phyloP scores from a whole-genome alignment of 2,888 invertebrate species.

The Cantharis rufa region DNA sequence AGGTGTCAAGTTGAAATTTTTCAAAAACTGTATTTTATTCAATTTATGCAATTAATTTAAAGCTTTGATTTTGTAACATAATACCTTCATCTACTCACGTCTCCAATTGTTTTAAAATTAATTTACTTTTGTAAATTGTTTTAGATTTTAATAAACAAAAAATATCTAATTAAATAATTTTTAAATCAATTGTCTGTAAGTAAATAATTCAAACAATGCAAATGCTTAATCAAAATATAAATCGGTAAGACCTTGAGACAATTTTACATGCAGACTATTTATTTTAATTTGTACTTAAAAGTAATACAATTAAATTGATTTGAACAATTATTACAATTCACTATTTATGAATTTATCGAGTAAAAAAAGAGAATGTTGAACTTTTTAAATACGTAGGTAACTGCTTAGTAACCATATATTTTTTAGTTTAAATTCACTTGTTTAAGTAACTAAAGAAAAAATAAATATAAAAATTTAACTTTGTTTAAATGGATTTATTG shows the following conservation, averaged over 20 bases:
- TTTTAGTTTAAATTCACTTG: no score
- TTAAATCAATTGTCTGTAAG: not conserved
- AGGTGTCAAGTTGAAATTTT: no score
- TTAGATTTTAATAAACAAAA: not conserved
- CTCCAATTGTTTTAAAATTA: no score
- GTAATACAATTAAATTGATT: not conserved
- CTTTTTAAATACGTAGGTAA: not conserved
- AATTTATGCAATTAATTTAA: no score
- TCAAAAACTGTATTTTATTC: no score
- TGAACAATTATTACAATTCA: not conserved
- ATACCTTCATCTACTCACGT: no score
- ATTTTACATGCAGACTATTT: not conserved
- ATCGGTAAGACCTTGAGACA: not conserved
- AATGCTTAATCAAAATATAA: not conserved
- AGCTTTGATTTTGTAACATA: no score
- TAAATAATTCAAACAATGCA: not conserved
- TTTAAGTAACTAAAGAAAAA: no score
- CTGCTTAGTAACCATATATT: no score
- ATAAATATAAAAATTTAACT: no score
- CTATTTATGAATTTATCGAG: not conserved
- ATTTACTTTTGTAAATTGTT: not conserved
- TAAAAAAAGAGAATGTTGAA: not conserved
- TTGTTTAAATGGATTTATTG: no score
- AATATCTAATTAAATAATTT: not conserved
- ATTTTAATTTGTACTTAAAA: not conserved